Evolutionary conservation across 2,797 vertebrate genomes (phyloP).

Genomic region (Falco berigora): DNA sequence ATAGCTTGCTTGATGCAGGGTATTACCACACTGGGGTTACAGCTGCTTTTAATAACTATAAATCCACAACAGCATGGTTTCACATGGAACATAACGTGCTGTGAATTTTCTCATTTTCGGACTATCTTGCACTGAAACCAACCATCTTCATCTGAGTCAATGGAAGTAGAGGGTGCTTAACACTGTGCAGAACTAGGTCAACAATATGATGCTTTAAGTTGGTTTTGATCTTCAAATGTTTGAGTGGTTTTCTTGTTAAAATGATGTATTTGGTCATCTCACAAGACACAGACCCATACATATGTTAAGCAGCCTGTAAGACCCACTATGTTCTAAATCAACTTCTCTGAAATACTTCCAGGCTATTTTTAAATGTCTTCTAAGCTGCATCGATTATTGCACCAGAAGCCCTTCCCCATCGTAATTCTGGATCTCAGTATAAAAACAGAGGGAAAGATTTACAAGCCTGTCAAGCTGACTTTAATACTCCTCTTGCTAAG

Average conservation of each 20-base stretch:
- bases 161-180: neutral
- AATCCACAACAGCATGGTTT: neutral
- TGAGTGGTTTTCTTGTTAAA: neutral
- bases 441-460: conserved; percentile 2
- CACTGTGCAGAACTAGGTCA: neutral
- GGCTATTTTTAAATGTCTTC: conserved; percentile 4
- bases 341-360: neutral
- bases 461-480: neutral
- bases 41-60: neutral
- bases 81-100: neutral
- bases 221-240: neutral
- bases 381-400: neutral
- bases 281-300: neutral
- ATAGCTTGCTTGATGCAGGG: neutral
- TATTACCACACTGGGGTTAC: neutral
- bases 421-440: neutral
- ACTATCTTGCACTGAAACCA: neutral
- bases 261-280: neutral
- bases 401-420: neutral
- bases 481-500: neutral
- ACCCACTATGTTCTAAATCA: neutral
- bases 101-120: neutral
- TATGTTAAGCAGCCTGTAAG: neutral
- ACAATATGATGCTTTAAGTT: neutral
- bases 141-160: neutral